Conservation (phyloP, 2,113 vertebrate genomes). For the Prunella fulvescens region DNA sequence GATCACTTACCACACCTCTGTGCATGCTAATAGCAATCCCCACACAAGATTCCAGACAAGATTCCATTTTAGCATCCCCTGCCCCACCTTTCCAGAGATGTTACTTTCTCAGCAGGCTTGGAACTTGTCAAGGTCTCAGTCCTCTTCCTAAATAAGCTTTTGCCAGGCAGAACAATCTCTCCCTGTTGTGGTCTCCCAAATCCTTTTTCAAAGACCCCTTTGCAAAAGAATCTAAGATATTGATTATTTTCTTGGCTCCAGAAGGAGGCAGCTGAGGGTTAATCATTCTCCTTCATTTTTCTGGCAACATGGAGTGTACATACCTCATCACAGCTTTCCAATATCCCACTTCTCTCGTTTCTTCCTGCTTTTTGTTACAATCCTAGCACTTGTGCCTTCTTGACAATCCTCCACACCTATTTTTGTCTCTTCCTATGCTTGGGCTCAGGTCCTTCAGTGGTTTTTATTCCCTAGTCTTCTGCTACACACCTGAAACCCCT, state of each 20-base stretch:
- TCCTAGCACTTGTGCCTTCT: background rate
- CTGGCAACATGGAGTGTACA: background rate
- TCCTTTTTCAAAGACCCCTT: background rate
- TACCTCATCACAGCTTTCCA: background rate
- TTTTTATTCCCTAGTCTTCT: background rate
- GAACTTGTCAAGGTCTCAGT: background rate
- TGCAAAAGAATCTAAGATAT: background rate
- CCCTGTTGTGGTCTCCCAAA: background rate
- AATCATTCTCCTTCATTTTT: background rate
- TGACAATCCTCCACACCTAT: background rate
- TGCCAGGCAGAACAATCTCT: background rate
- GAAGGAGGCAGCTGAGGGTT: background rate
- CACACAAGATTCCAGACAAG: background rate
- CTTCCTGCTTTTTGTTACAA: background rate
- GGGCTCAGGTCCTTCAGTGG: accelerated
- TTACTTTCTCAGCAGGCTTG: background rate
- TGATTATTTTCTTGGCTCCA: background rate
- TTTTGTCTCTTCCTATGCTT: background rate
- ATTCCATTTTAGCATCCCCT: background rate
- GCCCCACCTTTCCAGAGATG: background rate
- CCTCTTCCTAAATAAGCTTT: background rate
- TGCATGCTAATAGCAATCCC: background rate
- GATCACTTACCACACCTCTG: accelerated
- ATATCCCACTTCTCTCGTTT: background rate
- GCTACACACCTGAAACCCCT: background rate